Evolutionary conservation across 2,888 invertebrate species (phyloP).

Genomic region (Aphidoletes aphidimyza): DNA sequence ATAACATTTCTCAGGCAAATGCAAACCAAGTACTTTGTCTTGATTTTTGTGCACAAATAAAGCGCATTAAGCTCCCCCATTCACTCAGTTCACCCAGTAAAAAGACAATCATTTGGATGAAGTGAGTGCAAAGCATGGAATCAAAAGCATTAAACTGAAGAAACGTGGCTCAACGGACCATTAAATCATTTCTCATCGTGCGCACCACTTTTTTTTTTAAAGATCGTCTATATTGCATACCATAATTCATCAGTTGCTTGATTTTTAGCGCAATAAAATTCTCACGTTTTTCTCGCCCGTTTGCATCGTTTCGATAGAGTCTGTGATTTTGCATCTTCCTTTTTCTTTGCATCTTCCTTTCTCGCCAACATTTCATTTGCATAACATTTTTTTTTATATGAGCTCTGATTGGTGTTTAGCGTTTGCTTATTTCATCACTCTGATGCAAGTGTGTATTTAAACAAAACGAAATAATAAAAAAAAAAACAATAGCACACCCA

Average conservation of each 20-base stretch:
- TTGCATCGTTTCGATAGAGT: too few relatives aligned
- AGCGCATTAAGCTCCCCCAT: background rate
- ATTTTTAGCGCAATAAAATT: too few relatives aligned
- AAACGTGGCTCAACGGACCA: background rate
- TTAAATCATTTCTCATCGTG: slow-evolving; percentile 19
- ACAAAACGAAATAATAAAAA: background rate
- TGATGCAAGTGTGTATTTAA: background rate
- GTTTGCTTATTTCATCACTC: too few relatives aligned
- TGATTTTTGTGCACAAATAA: background rate
- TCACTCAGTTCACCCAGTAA: too few relatives aligned
- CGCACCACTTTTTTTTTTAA: background rate
- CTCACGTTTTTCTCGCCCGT: too few relatives aligned
- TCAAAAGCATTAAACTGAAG: background rate
- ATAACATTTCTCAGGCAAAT: background rate
- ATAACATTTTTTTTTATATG: too few relatives aligned
- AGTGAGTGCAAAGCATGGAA: background rate
- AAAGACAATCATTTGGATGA: too few relatives aligned
- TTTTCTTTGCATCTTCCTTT: too few relatives aligned
- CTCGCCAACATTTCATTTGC: too few relatives aligned
- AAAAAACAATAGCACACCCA: background rate
- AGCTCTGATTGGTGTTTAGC: background rate
- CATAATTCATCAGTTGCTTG: background rate
- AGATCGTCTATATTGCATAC: background rate
- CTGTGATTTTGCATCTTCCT: too few relatives aligned
- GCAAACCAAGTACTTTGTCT: background rate